Percentiles rank a stretch among this genome's conserved stretches.
phyloP scores from a whole-genome alignment of 2,113 vertebrate species.

The Pseudonaja textilis region DNA sequence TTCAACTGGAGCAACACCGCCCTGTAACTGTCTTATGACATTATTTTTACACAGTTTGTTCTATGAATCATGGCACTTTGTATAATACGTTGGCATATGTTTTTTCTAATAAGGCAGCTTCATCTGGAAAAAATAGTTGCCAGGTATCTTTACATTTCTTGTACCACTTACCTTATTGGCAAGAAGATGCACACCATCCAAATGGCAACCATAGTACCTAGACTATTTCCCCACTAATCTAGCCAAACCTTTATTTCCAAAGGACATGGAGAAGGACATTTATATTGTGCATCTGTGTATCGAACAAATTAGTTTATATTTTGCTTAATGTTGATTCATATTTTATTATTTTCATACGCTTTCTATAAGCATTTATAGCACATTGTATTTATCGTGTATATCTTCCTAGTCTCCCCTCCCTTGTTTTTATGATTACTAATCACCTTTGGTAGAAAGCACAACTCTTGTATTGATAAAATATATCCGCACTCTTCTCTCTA shows the following conservation, averaged over 20 bases:
- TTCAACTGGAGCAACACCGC: constrained; percentile 88
- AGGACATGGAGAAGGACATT: neutral
- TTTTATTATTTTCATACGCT: constrained; percentile 46
- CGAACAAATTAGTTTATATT: constrained; percentile 56
- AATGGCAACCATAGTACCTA: constrained; percentile 43
- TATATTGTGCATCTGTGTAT: constrained; percentile 43
- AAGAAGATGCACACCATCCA: constrained; percentile 56
- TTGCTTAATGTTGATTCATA: constrained; percentile 41
- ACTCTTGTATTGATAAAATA: neutral
- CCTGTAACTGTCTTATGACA: constrained; percentile 85
- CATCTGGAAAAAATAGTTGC: neutral
- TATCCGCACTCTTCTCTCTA: neutral
- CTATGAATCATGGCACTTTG: constrained; percentile 37
- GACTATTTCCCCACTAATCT: neutral
- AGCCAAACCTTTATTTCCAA: constrained; percentile 38
- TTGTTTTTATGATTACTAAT: constrained; percentile 49
- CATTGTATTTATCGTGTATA: neutral
- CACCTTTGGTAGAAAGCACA: neutral
- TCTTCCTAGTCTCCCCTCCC: constrained; percentile 43
- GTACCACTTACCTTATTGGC: constrained; percentile 27
- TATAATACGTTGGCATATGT: constrained; percentile 4
- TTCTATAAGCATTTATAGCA: neutral
- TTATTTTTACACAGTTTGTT: constrained; percentile 4
- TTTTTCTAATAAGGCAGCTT: constrained; percentile 34
- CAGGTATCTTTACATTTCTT: constrained; percentile 28